phyloP scores from a whole-genome alignment of 2,113 vertebrate species.

The Cyprinodon variegatus region DNA sequence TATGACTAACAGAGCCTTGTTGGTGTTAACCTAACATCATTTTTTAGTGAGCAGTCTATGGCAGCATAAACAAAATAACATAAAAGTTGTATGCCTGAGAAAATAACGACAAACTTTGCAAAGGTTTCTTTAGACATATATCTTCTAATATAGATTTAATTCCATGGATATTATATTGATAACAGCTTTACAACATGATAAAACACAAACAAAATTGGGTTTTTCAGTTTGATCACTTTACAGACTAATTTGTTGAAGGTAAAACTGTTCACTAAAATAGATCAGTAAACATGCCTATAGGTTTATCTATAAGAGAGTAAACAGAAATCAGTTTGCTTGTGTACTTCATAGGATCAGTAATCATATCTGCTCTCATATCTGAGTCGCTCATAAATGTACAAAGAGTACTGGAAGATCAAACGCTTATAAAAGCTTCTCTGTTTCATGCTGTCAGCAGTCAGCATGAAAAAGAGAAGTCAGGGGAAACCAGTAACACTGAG shows the following conservation, averaged over 20 bases:
- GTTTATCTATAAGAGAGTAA: background rate
- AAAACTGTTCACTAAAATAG: background rate
- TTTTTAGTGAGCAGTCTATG: background rate
- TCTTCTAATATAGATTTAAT: background rate
- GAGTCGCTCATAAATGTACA: background rate
- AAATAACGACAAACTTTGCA: background rate
- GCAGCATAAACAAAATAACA: background rate
- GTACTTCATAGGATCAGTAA: background rate
- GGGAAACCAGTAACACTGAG: conserved; percentile 16
- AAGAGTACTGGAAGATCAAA: background rate
- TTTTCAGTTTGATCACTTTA: background rate
- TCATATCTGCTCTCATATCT: background rate
- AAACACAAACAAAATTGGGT: background rate
- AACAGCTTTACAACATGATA: background rate
- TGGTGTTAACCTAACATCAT: too few species aligned
- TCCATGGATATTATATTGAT: background rate
- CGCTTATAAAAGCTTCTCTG: conserved; percentile 5
- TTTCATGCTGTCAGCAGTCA: conserved; percentile 33
- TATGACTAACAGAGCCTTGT: background rate
- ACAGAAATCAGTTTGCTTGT: background rate
- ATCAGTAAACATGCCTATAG: background rate
- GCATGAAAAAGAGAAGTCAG: background rate
- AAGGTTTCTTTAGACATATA: background rate
- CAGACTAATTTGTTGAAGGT: background rate
- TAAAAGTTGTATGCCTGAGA: background rate